Percentiles rank a stretch among this genome's conserved stretches.
Conservation (phyloP, 2,797 vertebrate species). For the Centropyge bicolor region DNA sequence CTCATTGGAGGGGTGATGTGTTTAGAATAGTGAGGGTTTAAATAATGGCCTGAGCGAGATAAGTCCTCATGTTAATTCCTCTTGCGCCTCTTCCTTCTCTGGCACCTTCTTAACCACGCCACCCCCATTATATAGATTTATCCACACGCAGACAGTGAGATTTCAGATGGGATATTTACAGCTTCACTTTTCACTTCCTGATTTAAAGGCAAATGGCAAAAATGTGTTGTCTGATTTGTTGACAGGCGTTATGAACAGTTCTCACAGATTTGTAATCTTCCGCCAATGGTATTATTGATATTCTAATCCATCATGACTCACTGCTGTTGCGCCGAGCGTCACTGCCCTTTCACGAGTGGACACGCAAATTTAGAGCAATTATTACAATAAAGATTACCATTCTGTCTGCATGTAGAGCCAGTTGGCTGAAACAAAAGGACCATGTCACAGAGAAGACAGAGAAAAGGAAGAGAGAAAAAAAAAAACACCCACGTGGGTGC, state of each 20-base stretch:
- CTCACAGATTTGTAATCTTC: slow-evolving; percentile 58
- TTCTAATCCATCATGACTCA: slow-evolving; percentile 60
- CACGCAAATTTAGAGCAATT: slow-evolving; percentile 68
- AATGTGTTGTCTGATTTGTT: slow-evolving; percentile 47
- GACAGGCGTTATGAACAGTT: slow-evolving; percentile 53
- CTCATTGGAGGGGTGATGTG: slow-evolving; percentile 88
- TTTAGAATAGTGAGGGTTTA: slow-evolving; percentile 91
- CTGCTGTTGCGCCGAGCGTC: slow-evolving; percentile 32
- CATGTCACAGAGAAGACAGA: slow-evolving; percentile 54
- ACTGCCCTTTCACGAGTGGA: slow-evolving; percentile 62
- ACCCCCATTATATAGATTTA: slow-evolving; percentile 88
- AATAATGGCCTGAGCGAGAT: slow-evolving; percentile 90
- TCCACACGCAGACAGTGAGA: slow-evolving; percentile 44
- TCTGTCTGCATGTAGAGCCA: slow-evolving; percentile 54
- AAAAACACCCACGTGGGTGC: slow-evolving; percentile 58
- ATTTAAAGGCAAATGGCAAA: slow-evolving; percentile 51
- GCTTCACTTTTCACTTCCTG: slow-evolving; percentile 50
- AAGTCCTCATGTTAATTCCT: slow-evolving; percentile 95
- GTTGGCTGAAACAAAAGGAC: slow-evolving; percentile 71
- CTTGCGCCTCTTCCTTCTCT: slow-evolving; percentile 88
- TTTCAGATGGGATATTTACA: slow-evolving; percentile 75
- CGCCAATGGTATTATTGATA: slow-evolving; percentile 59
- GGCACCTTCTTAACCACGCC: slow-evolving; percentile 86
- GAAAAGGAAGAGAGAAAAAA: slow-evolving; percentile 14
- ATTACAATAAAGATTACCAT: slow-evolving; percentile 65